A percentile compares a stretch with the other conserved stretches of the same genome.
Evolutionary conservation across 2,113 vertebrate species (phyloP).

Genomic region (Peromyscus maniculatus): DNA sequence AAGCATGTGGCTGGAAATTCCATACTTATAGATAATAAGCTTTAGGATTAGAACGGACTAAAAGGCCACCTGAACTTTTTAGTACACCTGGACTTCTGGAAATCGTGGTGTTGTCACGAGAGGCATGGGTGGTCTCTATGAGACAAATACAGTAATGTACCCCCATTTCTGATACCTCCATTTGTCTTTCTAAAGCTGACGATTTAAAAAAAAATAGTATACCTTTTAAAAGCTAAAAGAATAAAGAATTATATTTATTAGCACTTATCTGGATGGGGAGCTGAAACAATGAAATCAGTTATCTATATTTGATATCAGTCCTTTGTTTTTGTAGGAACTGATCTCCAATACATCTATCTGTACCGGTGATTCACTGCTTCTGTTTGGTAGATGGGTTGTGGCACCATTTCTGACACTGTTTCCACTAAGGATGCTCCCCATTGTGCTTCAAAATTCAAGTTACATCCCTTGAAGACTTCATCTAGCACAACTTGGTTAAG

Average conservation of each 20-base stretch:
- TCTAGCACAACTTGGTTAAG: conserved; percentile 30
- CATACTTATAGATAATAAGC: background rate
- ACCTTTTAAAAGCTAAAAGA: background rate
- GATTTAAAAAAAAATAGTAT: conserved; percentile 22
- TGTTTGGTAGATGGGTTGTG: background rate
- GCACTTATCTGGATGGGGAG: background rate
- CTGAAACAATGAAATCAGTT: background rate
- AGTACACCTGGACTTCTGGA: background rate
- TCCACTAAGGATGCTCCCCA: background rate
- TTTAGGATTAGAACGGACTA: conserved; percentile 20
- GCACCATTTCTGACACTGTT: background rate
- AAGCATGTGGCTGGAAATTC: background rate
- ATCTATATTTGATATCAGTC: background rate
- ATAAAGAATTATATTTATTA: background rate
- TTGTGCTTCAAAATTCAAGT: conserved; percentile 53
- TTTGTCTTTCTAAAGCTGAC: conserved; percentile 23
- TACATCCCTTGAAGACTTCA: background rate
- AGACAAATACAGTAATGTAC: background rate
- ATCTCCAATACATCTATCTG: background rate
- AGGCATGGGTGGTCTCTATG: background rate
- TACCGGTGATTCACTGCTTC: background rate
- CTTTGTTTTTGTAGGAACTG: background rate
- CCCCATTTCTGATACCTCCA: background rate
- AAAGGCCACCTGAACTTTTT: conserved; percentile 18
- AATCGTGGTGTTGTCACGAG: conserved; percentile 16